These are phyloP conservation scores for Eulemur albifrons DNA, from an alignment of 2,797 vertebrate species.

Conservation along the genomic window DNA sequence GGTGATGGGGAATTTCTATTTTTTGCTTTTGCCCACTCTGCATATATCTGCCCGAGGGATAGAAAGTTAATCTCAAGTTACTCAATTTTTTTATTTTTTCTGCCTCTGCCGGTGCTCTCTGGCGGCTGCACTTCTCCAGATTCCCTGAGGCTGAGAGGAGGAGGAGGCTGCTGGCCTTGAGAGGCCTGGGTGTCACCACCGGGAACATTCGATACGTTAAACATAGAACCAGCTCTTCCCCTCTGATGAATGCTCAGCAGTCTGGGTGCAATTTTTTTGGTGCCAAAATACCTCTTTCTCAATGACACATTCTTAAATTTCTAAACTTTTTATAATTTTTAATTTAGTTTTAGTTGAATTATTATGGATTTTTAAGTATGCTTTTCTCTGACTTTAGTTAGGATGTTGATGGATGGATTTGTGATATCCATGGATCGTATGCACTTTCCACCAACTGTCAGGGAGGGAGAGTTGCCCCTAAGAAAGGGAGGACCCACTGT, in stretches of 20 bases:
- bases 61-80: slow-evolving; percentile 58
- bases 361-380: background rate
- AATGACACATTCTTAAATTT: background rate
- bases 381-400: background rate
- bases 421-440: background rate
- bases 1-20: slow-evolving; percentile 40
- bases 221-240: background rate
- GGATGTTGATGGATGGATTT: background rate
- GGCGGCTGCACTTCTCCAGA: background rate
- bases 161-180: background rate
- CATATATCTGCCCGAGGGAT: slow-evolving; percentile 47
- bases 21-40: slow-evolving; percentile 58
- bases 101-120: background rate
- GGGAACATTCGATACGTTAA: background rate
- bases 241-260: background rate
- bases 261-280: background rate
- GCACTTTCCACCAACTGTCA: background rate
- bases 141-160: background rate
- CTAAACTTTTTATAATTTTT: background rate
- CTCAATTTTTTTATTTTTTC: background rate
- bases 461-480: background rate
- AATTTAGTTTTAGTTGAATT: background rate
- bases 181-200: background rate
- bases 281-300: background rate
- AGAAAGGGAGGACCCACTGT: background rate